phyloP scores from a whole-genome alignment of 2,888 invertebrate species.

The Amblyjoppa proteus region DNA sequence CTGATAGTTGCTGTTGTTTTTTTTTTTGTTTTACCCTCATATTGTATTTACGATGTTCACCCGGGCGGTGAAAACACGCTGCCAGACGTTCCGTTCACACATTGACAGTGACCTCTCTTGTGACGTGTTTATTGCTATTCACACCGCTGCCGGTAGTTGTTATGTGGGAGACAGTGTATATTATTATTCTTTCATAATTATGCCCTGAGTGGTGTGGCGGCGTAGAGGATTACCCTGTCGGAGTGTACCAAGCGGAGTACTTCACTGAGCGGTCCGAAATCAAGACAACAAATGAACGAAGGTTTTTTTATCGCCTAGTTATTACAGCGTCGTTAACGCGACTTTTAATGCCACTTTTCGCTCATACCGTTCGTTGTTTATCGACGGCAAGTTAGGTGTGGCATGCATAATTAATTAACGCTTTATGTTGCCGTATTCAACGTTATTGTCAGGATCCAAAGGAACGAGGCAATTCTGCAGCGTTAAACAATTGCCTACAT shows the following conservation, averaged over 20 bases:
- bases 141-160: constrained; percentile 29
- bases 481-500: constrained; percentile 15
- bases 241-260: background rate
- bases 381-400: constrained; percentile 30
- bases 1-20: constrained; percentile 20
- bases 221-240: background rate
- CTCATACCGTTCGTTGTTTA: constrained; percentile 27
- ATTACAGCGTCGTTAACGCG: constrained; percentile 30
- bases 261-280: constrained; percentile 12
- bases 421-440: background rate
- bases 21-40: background rate
- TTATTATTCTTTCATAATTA: constrained; percentile 63
- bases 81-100: constrained; percentile 20
- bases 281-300: constrained; percentile 27
- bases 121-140: constrained; percentile 47
- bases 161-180: constrained; percentile 37
- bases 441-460: constrained; percentile 2
- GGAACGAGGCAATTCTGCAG: background rate
- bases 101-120: constrained; percentile 21
- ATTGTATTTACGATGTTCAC: background rate
- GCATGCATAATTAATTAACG: constrained; percentile 42
- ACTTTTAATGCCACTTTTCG: constrained; percentile 40
- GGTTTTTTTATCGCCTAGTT: constrained; percentile 35
- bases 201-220: constrained; percentile 27
- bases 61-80: background rate